These are phyloP conservation scores for Caenorhabditis sp. DNA, from an alignment of 2,888 invertebrate species.

Conservation along the genomic window DNA sequence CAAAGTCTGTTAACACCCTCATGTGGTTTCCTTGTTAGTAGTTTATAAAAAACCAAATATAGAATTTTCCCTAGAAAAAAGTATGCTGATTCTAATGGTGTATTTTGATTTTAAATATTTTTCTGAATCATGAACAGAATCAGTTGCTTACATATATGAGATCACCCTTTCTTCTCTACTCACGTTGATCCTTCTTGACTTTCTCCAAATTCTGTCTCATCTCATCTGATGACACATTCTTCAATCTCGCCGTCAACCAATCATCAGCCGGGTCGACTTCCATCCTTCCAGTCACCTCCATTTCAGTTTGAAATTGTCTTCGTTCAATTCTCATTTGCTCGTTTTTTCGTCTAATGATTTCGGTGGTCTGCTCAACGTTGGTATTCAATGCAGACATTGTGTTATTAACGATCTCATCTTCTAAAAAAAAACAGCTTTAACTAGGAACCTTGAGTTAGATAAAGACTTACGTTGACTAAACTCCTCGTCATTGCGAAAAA, in stretches of 20 bases:
- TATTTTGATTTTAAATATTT: too few relatives aligned
- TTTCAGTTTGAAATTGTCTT: constrained; percentile 67
- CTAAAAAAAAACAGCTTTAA: constrained; percentile 31
- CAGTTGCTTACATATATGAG: too few relatives aligned
- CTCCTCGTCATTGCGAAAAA: constrained; percentile 51
- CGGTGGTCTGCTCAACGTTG: constrained; percentile 69
- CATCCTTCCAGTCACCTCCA: constrained; percentile 67
- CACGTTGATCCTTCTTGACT: constrained; percentile 63
- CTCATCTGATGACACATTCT: constrained; percentile 65
- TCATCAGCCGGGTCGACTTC: constrained; percentile 65
- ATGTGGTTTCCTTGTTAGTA: too few relatives aligned
- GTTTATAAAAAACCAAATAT: too few relatives aligned
- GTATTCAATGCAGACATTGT: constrained; percentile 63
- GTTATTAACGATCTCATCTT: constrained; percentile 63
- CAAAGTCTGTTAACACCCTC: too few relatives aligned
- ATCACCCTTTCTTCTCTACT: neutral
- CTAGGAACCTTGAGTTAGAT: neutral
- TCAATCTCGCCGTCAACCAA: constrained; percentile 64
- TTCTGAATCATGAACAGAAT: too few relatives aligned
- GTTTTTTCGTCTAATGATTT: constrained; percentile 63
- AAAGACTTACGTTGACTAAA: constrained; percentile 39
- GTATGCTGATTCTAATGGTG: too few relatives aligned
- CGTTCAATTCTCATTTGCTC: constrained; percentile 62
- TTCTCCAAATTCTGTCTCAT: constrained; percentile 63
- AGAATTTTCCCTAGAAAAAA: too few relatives aligned